Conservation (phyloP, 1,140 invertebrate species). For the Rhagoletis zephyria region DNA sequence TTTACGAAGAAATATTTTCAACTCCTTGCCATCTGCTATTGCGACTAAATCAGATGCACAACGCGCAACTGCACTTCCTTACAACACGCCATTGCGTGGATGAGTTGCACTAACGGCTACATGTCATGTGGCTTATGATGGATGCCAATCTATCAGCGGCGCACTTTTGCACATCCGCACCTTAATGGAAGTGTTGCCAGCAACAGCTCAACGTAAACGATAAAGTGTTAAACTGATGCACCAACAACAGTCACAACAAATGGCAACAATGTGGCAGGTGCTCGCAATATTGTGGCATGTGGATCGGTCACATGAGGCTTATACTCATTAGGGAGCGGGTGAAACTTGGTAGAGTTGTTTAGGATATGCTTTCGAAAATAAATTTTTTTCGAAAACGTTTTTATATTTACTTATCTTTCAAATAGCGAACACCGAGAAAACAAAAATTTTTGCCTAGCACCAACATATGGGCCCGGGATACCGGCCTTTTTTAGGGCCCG, state of each 20-base stretch:
- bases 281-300: neutral
- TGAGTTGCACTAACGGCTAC: conserved; percentile 17
- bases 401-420: too few species aligned
- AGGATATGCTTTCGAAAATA: too few species aligned
- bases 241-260: neutral
- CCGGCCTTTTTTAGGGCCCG: too few species aligned
- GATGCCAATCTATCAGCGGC: conserved; percentile 23
- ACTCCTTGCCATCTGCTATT: neutral
- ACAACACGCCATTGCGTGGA: neutral
- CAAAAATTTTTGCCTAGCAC: too few species aligned
- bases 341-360: too few species aligned
- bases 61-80: neutral
- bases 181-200: neutral
- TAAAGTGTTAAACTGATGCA: conserved; percentile 40
- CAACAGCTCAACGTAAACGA: neutral
- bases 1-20: neutral
- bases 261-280: neutral
- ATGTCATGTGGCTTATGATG: conserved; percentile 39
- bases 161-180: conserved; percentile 38
- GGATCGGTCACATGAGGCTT: too few species aligned
- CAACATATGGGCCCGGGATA: too few species aligned
- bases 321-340: too few species aligned
- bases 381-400: too few species aligned
- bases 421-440: too few species aligned
- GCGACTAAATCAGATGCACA: neutral